These are phyloP conservation scores for Troides oblongomaculatus DNA, from an alignment of 2,888 invertebrate species.

Conservation along the genomic window DNA sequence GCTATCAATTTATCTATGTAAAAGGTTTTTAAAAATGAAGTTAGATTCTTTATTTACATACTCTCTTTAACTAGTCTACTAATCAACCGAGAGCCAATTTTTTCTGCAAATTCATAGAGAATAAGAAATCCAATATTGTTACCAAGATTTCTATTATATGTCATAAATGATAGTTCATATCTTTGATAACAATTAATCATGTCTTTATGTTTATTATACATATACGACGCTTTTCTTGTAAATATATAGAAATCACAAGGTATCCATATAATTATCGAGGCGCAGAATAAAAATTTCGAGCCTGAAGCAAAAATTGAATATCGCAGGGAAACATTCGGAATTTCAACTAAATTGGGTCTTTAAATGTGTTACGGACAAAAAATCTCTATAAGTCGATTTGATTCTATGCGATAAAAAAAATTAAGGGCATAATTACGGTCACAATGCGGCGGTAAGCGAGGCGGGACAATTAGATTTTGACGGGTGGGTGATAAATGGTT, in stretches of 20 bases:
- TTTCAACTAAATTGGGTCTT: conserved; percentile 61
- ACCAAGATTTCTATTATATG: too few species aligned
- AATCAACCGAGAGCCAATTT: not conserved
- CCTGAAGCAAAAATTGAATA: conserved; percentile 28
- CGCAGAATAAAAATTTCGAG: conserved; percentile 29
- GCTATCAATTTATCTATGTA: conserved; percentile 61
- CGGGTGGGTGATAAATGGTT: conserved; percentile 76
- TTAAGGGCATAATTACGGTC: conserved; percentile 76
- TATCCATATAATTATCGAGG: conserved; percentile 32
- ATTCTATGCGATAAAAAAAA: conserved; percentile 60
- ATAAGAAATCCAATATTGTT: too few species aligned
- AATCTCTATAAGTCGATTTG: conserved; percentile 63
- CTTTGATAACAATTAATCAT: too few species aligned
- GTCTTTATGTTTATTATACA: not conserved
- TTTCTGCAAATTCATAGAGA: not conserved
- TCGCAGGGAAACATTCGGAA: conserved; percentile 54
- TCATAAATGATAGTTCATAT: too few species aligned
- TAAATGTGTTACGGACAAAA: conserved; percentile 55
- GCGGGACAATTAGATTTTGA: conserved; percentile 80
- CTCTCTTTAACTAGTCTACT: not conserved
- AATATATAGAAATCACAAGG: not conserved
- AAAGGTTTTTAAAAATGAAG: conserved; percentile 42
- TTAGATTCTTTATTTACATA: not conserved
- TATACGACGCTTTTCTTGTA: not conserved
- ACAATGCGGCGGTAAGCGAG: conserved; percentile 73